phyloP scores from a whole-genome alignment of 2,888 invertebrate species.

The Myopa tessellatipennis region DNA sequence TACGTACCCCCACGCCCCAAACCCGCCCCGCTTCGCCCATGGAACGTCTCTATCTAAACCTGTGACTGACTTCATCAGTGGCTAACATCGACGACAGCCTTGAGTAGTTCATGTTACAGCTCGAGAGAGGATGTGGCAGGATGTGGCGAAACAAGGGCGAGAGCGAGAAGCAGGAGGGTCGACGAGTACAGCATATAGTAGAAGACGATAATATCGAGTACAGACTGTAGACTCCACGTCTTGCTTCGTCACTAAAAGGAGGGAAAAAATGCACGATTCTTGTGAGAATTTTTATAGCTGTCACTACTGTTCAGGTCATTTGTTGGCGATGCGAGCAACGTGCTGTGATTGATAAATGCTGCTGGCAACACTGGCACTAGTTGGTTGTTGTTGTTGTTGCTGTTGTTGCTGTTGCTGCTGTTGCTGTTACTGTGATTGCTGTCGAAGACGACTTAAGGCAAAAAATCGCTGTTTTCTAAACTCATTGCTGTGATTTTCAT shows the following conservation, averaged over 20 bases:
- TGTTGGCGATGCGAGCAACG: constrained; percentile 36
- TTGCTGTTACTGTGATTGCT: neutral
- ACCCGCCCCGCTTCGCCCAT: neutral
- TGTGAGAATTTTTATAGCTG: constrained; percentile 10
- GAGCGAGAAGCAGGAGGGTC: too few species aligned
- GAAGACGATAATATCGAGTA: neutral
- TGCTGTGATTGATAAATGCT: constrained; percentile 37
- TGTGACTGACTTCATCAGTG: neutral
- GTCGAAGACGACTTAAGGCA: neutral
- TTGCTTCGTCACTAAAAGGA: neutral
- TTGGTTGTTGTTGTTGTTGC: neutral
- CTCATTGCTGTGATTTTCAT: constrained; percentile 22
- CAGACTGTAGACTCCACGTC: neutral
- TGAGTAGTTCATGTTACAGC: neutral
- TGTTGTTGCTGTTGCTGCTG: constrained; percentile 8
- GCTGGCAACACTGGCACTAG: constrained; percentile 16
- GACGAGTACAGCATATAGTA: neutral
- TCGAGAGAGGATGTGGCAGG: too few species aligned
- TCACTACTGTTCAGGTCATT: constrained; percentile 30
- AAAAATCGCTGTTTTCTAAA: constrained; percentile 12
- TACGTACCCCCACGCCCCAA: neutral
- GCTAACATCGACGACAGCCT: neutral
- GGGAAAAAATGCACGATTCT: neutral
- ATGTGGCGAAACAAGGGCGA: too few species aligned
- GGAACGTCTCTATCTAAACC: neutral